Evolutionary conservation across 1,140 invertebrate genomes (phyloP).

Genomic region (Physella acuta): DNA sequence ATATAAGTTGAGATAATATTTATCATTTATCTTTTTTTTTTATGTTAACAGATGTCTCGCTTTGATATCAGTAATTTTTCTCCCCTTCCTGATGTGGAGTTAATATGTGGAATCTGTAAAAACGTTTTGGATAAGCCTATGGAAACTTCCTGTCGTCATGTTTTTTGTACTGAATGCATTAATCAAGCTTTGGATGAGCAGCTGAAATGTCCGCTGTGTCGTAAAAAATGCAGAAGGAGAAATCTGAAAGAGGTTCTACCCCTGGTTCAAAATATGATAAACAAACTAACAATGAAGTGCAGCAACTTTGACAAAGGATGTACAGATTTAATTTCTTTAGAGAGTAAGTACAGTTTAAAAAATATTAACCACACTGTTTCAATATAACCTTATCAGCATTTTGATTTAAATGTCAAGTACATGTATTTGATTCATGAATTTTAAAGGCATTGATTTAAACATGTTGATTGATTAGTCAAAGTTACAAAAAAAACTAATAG

Average conservation of each 20-base stretch:
- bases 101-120: conserved; percentile 53
- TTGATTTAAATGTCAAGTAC: too few species aligned
- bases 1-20: too few species aligned
- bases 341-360: conserved; percentile 38
- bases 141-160: conserved; percentile 51
- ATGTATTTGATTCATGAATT: not conserved
- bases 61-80: conserved; percentile 52
- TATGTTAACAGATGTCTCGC: conserved; percentile 42
- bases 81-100: conserved; percentile 45
- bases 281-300: conserved; percentile 42
- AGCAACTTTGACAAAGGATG: conserved; percentile 41
- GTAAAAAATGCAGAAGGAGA: conserved; percentile 28
- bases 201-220: conserved; percentile 49
- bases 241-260: conserved; percentile 46
- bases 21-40: too few species aligned
- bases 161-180: conserved; percentile 52
- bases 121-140: conserved; percentile 47
- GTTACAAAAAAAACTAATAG: too few species aligned
- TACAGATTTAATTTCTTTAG: conserved; percentile 32
- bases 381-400: conserved; percentile 26
- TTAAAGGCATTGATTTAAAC: not conserved
- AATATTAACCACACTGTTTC: conserved; percentile 32
- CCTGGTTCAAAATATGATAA: conserved; percentile 52
- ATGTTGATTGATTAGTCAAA: not conserved
- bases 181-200: conserved; percentile 40